Evolutionary conservation across 1,140 invertebrate species (phyloP), one percentile per base, ranked within the genome.

Genomic region (Lasioglossum baleicum): DNA sequence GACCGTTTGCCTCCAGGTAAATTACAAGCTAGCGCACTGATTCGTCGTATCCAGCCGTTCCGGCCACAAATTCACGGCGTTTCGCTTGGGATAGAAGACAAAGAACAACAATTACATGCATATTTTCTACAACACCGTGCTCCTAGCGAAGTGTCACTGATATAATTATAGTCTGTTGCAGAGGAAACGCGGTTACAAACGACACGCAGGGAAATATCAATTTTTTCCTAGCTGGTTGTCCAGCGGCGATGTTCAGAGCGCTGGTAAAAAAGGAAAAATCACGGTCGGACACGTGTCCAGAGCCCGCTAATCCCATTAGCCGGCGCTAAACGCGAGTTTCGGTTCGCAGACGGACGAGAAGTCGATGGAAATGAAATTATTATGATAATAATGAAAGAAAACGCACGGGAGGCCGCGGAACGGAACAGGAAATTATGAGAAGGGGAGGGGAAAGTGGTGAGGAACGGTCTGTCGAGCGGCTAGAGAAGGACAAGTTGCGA

Each of bases 301-400:
- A 22, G 22, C 26, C 22, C 10, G 11, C 26, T 17, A 13, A 40
- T 40, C 31, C 31, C 31, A 26, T 67, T 15, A 26, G 20, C 58
- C 22, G 66, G n/a, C 26, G 31, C 22, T 15, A 44, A 22, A 35
- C 6, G 56, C 22, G 42, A 22, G 78, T 22, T 64, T 64, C 31
- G 35, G 35, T 5, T 10, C 5, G 17, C 5, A 2, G 26, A 65
- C 17, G 63, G 73, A 51, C 22, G 42, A 15, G 75, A 31, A 80
- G 71, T 80, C 66, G 71, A 78, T 58, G 69, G 53, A 70, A 71
- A 82, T 76, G 82, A 83, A 82, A 83, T 74, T 77, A 82, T 75
- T 69, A 66, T 51, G 83, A 81, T 73, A 75, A 76, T 80, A 74
- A 82, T 67, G 75, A 70, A 72, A 79, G 4, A 51, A 51, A 66